Evolutionary conservation across 2,113 vertebrate genomes (phyloP).

Genomic region (Phrynosoma platyrhinos): DNA sequence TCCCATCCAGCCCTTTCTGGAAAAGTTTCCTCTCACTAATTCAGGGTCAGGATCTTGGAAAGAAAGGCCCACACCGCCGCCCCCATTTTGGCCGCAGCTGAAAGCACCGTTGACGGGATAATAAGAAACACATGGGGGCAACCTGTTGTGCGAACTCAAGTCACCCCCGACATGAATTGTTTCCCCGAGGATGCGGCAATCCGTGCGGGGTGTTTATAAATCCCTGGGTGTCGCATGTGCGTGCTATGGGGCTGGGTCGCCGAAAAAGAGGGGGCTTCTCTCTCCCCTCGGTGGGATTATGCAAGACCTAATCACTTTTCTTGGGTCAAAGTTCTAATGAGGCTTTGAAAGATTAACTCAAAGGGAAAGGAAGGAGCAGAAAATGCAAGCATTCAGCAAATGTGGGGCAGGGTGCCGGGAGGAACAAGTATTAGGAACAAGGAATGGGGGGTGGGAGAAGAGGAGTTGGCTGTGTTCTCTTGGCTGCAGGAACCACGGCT

Average conservation of each 20-base stretch:
- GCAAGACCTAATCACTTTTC: conserved; percentile 15
- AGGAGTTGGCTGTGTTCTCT: neutral
- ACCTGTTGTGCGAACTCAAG: neutral
- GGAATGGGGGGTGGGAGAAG: neutral
- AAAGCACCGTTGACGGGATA: neutral
- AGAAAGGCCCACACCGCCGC: neutral
- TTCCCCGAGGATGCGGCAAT: neutral
- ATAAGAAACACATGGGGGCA: neutral
- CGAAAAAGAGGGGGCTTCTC: neutral
- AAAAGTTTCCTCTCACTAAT: neutral
- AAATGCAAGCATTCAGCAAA: conserved; percentile 27
- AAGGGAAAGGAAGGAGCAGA: neutral
- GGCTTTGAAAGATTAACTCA: conserved; percentile 11
- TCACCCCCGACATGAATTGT: neutral
- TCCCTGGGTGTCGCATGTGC: neutral
- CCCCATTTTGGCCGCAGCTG: conserved; percentile 11
- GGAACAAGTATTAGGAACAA: neutral
- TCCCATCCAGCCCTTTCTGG: neutral
- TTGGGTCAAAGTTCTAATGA: conserved; percentile 35
- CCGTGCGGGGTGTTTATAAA: neutral
- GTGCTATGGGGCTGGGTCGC: neutral
- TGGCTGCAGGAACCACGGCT: neutral
- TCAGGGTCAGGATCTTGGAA: conserved; percentile 22
- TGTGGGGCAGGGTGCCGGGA: neutral
- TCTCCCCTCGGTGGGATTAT: neutral